Conservation (phyloP, 37 sponge, comb jelly and placozoan species). For the Chondrosia reniformis region DNA sequence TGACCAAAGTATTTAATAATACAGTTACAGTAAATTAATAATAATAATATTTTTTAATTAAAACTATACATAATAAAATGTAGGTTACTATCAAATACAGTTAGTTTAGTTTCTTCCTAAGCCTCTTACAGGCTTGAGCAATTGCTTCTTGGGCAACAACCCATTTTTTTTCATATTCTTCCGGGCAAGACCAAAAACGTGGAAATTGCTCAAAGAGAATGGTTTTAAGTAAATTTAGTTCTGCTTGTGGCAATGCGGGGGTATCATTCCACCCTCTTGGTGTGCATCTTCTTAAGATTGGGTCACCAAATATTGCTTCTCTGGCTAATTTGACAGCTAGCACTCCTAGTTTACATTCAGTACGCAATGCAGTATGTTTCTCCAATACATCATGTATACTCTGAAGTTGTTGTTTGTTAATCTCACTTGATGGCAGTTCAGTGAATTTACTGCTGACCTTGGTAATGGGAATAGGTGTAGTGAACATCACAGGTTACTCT, state of each 20-base stretch:
- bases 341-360: neutral
- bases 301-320: conserved; percentile 29
- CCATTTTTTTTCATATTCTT: conserved; percentile 10
- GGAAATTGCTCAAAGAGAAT: neutral
- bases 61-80: neutral
- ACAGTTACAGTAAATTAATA: neutral
- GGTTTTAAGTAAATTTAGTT: conserved; percentile 1
- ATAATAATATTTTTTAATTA: no score
- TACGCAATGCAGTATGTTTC: neutral
- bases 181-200: neutral
- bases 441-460: neutral
- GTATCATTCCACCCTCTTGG: neutral
- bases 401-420: neutral
- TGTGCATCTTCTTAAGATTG: conserved; percentile 8
- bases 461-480: conserved; percentile 1
- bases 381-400: neutral
- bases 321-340: conserved; percentile 17
- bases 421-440: neutral
- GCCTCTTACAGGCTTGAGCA: conserved; percentile 25
- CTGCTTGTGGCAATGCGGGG: conserved; percentile 20
- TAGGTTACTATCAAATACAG: neutral
- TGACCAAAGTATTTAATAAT: no score
- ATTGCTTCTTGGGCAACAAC: neutral
- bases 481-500: no score
- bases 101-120: neutral